These are phyloP conservation scores for Desoria tigrina DNA, from an alignment of 2,888 invertebrate genomes.

Conservation along the genomic window DNA sequence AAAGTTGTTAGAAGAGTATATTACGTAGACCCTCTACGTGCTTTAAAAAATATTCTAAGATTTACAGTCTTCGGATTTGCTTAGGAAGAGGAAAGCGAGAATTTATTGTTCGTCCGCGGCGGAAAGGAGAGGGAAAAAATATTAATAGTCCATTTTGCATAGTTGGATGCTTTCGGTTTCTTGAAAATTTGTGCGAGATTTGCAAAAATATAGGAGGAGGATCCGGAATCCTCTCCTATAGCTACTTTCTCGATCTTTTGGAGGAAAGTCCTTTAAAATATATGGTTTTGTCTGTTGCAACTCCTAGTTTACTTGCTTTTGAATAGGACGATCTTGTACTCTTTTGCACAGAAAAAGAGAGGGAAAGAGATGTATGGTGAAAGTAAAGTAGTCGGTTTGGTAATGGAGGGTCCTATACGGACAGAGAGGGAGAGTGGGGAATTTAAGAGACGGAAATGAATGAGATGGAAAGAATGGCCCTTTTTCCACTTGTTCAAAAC, in stretches of 20 bases:
- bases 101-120: slow-evolving; percentile 13
- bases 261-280: no score
- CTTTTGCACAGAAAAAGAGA: no score
- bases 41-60: slow-evolving; percentile 7
- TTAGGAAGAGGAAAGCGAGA: slow-evolving; percentile 6
- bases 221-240: no score
- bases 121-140: slow-evolving; percentile 20
- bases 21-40: no score
- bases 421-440: no score
- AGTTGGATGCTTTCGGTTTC: slow-evolving; percentile 21
- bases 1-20: no score
- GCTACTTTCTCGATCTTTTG: no score
- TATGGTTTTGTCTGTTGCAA: no score
- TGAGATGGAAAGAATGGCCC: slow-evolving; percentile 23
- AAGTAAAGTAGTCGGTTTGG: no score
- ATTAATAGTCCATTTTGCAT: slow-evolving; percentile 26
- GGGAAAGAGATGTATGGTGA: no score
- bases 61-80: background rate
- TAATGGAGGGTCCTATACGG: background rate
- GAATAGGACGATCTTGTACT: no score
- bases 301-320: no score
- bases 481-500: slow-evolving; percentile 2
- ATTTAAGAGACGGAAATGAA: slow-evolving; percentile 16
- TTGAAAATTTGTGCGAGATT: slow-evolving; percentile 24
- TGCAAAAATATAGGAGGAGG: slow-evolving; percentile 17